These are phyloP conservation scores for Drosophila neocordata DNA, from an alignment of 1,140 invertebrate genomes.

Conservation along the genomic window DNA sequence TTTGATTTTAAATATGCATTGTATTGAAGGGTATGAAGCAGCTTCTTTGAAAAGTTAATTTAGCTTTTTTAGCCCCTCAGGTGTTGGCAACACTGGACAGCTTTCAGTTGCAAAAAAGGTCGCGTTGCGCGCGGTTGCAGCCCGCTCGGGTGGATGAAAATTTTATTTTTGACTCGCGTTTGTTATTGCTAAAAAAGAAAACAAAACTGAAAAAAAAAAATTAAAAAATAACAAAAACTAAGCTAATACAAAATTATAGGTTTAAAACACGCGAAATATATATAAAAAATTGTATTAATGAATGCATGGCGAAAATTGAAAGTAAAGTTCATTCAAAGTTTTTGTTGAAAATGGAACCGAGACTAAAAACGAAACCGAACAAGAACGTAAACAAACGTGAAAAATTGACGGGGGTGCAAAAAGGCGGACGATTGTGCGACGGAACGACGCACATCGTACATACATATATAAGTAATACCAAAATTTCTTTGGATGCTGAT, in stretches of 20 bases:
- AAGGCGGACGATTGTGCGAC: constrained; percentile 21
- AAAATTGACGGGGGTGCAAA: constrained; percentile 20
- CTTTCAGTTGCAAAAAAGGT: no score
- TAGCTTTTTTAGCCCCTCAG: no score
- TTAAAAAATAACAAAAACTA: neutral
- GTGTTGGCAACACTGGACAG: no score
- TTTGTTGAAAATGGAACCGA: neutral
- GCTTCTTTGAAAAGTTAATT: no score
- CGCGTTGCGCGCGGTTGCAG: constrained; percentile 2
- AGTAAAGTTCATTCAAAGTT: constrained; percentile 15
- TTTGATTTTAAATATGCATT: no score
- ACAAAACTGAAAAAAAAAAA: neutral
- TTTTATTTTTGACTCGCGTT: neutral
- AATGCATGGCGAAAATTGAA: constrained; percentile 10
- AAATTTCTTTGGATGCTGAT: constrained; percentile 48
- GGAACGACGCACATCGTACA: neutral
- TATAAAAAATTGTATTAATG: neutral
- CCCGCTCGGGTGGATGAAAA: constrained; percentile 7
- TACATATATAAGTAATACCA: constrained; percentile 11
- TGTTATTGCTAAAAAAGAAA: neutral
- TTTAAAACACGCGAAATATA: constrained; percentile 5
- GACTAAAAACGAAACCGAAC: neutral
- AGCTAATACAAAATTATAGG: neutral
- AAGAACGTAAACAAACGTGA: constrained; percentile 43
- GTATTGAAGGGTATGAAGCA: no score